These are phyloP conservation scores for Epizoanthus rinbou DNA, from an alignment of 92 coral and sea anemone species.

Conservation along the genomic window DNA sequence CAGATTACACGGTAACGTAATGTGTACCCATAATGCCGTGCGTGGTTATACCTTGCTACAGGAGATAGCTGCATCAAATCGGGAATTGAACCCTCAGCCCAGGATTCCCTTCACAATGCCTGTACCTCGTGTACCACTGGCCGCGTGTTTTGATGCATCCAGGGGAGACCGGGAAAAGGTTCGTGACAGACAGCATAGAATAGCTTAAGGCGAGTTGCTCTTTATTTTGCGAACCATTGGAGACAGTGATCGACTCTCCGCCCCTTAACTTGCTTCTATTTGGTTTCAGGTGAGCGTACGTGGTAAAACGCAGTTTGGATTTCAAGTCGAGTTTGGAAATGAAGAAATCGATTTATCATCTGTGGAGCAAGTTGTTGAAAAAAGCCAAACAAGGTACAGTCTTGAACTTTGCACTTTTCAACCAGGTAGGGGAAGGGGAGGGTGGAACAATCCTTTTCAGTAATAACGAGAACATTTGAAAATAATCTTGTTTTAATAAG, in stretches of 20 bases:
- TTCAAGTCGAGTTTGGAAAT: conserved; percentile 68
- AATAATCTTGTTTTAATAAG: too few relatives aligned
- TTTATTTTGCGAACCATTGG: background rate
- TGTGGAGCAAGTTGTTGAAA: conserved; percentile 65
- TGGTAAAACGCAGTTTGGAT: conserved; percentile 69
- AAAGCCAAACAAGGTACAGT: conserved; percentile 58
- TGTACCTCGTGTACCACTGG: conserved; percentile 59
- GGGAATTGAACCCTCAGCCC: conserved; percentile 53
- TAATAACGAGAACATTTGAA: too few relatives aligned
- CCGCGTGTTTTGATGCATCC: conserved; percentile 66
- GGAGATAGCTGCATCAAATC: conserved; percentile 62
- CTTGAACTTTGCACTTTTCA: too few relatives aligned
- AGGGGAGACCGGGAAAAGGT: conserved; percentile 69
- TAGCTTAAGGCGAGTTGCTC: too few relatives aligned
- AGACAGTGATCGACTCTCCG: too few relatives aligned
- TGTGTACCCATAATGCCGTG: background rate
- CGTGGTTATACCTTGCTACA: background rate
- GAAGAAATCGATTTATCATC: conserved; percentile 67
- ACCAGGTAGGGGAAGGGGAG: too few relatives aligned
- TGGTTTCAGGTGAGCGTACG: conserved; percentile 51
- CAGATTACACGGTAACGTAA: background rate
- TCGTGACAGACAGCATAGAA: background rate
- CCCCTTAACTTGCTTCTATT: background rate
- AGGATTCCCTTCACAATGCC: conserved; percentile 50
- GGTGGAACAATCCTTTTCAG: too few relatives aligned